Evolutionary conservation across 2,797 vertebrate species (phyloP).

Genomic region (Neosilurus mollespiculum): DNA sequence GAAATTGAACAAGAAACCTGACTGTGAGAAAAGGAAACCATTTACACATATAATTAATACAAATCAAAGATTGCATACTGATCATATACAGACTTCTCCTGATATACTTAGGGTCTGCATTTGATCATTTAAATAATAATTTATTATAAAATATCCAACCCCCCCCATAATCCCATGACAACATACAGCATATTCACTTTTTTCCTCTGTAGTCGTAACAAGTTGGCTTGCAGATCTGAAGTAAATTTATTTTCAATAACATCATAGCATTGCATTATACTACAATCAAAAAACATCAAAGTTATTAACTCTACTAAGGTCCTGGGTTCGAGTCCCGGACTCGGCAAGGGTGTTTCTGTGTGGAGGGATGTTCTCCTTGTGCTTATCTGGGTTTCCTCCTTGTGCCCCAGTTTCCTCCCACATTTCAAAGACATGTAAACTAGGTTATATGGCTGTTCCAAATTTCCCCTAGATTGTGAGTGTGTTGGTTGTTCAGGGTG

Average conservation of each 20-base stretch:
- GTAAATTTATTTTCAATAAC: neutral
- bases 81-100: too few species aligned
- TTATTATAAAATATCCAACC: neutral
- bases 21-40: neutral
- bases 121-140: too few species aligned
- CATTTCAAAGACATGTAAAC: too few species aligned
- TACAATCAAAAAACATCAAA: neutral
- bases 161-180: neutral
- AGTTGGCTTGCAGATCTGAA: neutral
- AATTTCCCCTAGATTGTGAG: too few species aligned
- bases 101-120: neutral
- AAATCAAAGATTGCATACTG: neutral
- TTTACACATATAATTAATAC: neutral
- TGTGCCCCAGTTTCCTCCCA: too few species aligned
- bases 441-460: too few species aligned
- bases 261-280: neutral
- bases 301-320: neutral
- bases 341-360: too few species aligned
- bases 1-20: slow-evolving; percentile 42
- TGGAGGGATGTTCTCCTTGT: too few species aligned
- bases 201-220: neutral
- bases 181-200: neutral
- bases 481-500: too few species aligned
- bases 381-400: too few species aligned
- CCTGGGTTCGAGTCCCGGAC: too few species aligned